Evolutionary conservation across 2,888 invertebrate species (phyloP).

Genomic region (Agapostemon virescens): DNA sequence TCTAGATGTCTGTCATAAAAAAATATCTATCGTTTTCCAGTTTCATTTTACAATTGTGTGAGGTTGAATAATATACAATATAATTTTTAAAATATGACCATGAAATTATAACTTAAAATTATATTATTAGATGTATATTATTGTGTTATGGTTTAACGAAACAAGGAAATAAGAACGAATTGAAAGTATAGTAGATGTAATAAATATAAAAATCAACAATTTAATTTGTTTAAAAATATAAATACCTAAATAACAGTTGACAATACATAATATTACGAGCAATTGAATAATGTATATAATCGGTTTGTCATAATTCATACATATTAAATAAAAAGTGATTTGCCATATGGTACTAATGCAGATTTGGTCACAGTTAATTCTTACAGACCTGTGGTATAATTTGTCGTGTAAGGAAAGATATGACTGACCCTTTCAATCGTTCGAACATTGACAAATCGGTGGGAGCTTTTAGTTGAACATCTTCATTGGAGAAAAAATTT

Average conservation of each 20-base stretch:
- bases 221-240: conserved; percentile 49
- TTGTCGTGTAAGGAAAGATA: conserved; percentile 75
- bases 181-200: conserved; percentile 43
- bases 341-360: conserved; percentile 5
- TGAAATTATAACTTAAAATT: neutral
- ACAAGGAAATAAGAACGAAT: conserved; percentile 46
- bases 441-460: conserved; percentile 77
- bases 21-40: conserved; percentile 51
- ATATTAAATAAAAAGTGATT: conserved; percentile 30
- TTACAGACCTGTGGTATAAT: conserved; percentile 75
- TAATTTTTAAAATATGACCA: conserved; percentile 10
- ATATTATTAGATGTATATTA: neutral
- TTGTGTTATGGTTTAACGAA: conserved; percentile 14
- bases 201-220: conserved; percentile 50
- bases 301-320: conserved; percentile 19
- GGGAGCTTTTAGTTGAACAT: conserved; percentile 76
- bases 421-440: conserved; percentile 75
- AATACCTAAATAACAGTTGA: conserved; percentile 49
- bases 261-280: conserved; percentile 35
- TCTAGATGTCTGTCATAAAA: conserved; percentile 59
- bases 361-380: neutral
- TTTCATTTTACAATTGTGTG: conserved; percentile 40
- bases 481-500: conserved; percentile 71
- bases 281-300: conserved; percentile 14
- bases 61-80: conserved; percentile 19